Percentiles rank a stretch among this genome's conserved stretches.
Evolutionary conservation across 2,113 vertebrate species (phyloP).

Genomic region (Hyla sarda): DNA sequence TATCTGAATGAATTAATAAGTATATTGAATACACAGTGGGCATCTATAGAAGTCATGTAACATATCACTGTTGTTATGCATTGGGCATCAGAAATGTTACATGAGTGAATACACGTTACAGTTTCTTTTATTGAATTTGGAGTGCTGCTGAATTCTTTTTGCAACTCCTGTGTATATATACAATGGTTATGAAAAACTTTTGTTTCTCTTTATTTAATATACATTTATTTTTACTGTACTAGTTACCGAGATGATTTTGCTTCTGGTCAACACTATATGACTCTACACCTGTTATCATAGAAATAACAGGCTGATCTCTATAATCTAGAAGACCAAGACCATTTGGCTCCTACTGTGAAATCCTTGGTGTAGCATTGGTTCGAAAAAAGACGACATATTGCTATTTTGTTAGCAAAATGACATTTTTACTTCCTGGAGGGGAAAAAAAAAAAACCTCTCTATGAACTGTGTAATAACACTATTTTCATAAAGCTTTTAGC

Average conservation of each 20-base stretch:
- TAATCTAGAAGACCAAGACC: not conserved
- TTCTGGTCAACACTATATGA: not conserved
- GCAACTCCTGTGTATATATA: no score
- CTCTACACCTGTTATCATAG: not conserved
- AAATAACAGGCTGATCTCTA: conserved; percentile 4
- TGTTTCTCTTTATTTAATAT: not conserved
- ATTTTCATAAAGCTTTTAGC: conserved; percentile 55
- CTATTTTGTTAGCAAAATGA: conserved; percentile 51
- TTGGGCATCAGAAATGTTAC: no score
- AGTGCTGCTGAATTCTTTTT: no score
- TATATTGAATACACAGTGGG: no score
- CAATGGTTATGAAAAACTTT: not conserved
- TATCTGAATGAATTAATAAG: no score
- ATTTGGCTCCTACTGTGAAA: conserved; percentile 5
- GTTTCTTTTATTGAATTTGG: no score
- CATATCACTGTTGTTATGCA: no score
- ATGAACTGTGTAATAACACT: conserved; percentile 52
- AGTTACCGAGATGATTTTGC: not conserved
- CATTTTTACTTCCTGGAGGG: conserved; percentile 38
- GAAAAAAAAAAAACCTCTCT: conserved; percentile 5
- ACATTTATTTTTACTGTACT: no score
- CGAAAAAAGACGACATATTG: not conserved
- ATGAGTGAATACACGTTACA: no score
- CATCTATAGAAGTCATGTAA: no score
- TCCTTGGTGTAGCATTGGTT: not conserved